These are phyloP conservation scores for Drusus annulatus DNA, from an alignment of 1,140 invertebrate species.

Conservation along the genomic window DNA sequence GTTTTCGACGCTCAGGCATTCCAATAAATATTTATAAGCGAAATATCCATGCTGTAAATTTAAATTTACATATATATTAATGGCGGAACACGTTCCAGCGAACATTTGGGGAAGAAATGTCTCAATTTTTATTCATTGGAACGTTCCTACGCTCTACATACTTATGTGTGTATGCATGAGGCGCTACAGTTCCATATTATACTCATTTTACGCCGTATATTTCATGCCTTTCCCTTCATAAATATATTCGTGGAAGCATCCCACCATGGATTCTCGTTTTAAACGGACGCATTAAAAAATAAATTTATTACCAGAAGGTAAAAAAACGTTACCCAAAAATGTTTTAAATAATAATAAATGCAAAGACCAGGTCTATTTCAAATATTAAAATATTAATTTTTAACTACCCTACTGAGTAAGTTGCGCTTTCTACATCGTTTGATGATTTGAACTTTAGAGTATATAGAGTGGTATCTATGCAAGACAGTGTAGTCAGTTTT, in stretches of 20 bases:
- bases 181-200: neutral
- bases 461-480: too few relatives aligned
- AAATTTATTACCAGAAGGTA: neutral
- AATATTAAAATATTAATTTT: too few relatives aligned
- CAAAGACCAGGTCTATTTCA: too few relatives aligned
- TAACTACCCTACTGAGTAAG: too few relatives aligned
- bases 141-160: neutral
- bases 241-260: slow-evolving; percentile 10
- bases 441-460: too few relatives aligned
- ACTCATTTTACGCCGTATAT: too few relatives aligned
- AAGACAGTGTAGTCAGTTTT: too few relatives aligned
- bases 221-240: neutral
- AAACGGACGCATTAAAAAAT: neutral
- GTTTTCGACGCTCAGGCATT: slow-evolving; percentile 36
- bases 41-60: slow-evolving; percentile 55
- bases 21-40: slow-evolving; percentile 58
- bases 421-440: too few relatives aligned
- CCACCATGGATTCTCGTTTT: neutral
- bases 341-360: too few relatives aligned
- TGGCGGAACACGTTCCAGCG: slow-evolving; percentile 53
- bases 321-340: too few relatives aligned
- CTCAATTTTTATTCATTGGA: slow-evolving; percentile 58
- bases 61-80: slow-evolving; percentile 59
- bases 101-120: slow-evolving; percentile 48
- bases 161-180: neutral